These are phyloP conservation scores for Coremacera marginata DNA, from an alignment of 2,888 invertebrate genomes.

Conservation along the genomic window DNA sequence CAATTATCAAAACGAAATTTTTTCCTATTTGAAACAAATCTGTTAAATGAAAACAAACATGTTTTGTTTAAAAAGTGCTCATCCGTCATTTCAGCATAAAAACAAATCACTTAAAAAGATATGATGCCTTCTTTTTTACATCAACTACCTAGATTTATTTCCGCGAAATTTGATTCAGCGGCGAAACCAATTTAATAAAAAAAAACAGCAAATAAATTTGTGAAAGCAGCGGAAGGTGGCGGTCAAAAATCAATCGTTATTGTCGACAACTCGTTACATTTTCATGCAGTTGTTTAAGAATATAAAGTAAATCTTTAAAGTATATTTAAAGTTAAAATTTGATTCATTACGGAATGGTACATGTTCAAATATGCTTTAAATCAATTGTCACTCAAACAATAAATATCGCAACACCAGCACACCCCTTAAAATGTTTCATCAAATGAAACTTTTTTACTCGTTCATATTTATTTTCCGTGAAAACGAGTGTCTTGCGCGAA, in stretches of 20 bases:
- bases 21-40: neutral
- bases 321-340: too few relatives aligned
- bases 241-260: neutral
- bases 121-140: neutral
- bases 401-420: neutral
- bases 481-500: conserved; percentile 34
- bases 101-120: neutral
- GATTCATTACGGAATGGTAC: neutral
- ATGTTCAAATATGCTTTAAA: neutral
- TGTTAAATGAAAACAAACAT: neutral
- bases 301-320: too few relatives aligned
- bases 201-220: neutral
- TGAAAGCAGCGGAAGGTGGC: conserved; percentile 10
- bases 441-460: conserved; percentile 6
- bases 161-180: conserved; percentile 13
- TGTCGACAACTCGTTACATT: neutral
- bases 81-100: neutral
- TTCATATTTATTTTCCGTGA: conserved; percentile 3
- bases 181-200: neutral
- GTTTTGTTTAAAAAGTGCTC: too few relatives aligned
- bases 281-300: neutral
- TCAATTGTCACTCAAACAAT: neutral
- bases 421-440: conserved; percentile 2
- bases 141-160: neutral
- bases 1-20: neutral